These are phyloP conservation scores for Microchrysa polita DNA, from an alignment of 2,888 invertebrate species.

Conservation along the genomic window DNA sequence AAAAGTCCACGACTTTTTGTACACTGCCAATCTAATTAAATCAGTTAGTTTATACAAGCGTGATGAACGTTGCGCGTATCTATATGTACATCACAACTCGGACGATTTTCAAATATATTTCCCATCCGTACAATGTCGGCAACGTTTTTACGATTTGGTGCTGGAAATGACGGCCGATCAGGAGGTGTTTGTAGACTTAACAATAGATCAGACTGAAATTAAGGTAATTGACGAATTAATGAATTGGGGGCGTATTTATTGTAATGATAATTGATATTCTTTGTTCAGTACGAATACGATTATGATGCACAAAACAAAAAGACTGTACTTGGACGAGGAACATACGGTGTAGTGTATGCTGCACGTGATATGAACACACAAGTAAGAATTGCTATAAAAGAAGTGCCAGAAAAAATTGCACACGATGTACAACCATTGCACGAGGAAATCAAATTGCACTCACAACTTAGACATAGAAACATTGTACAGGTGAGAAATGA, in stretches of 20 bases:
- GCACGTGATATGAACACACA: conserved; percentile 94
- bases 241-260: conserved; percentile 5
- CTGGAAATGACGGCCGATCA: conserved; percentile 89
- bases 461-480: conserved; percentile 93
- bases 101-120: conserved; percentile 99
- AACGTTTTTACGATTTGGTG: conserved; percentile 85
- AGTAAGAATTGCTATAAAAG: conserved; percentile 95
- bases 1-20: conserved; percentile 93
- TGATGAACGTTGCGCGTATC: conserved; percentile 93
- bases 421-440: conserved; percentile 98
- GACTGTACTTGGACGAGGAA: conserved; percentile 90
- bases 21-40: conserved; percentile 76
- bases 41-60: conserved; percentile 87
- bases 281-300: conserved; percentile 88
- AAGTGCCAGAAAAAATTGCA: conserved; percentile 95
- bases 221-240: no score
- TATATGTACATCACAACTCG: conserved; percentile 97
- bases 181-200: conserved; percentile 79
- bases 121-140: conserved; percentile 86
- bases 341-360: conserved; percentile 95
- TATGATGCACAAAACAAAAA: conserved; percentile 88
- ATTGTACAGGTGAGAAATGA: conserved; percentile 79
- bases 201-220: conserved; percentile 77
- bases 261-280: neutral
- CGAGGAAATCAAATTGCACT: conserved; percentile 97